These are phyloP conservation scores for Polyergus mexicanus DNA, from an alignment of 1,140 invertebrate species.

Conservation along the genomic window DNA sequence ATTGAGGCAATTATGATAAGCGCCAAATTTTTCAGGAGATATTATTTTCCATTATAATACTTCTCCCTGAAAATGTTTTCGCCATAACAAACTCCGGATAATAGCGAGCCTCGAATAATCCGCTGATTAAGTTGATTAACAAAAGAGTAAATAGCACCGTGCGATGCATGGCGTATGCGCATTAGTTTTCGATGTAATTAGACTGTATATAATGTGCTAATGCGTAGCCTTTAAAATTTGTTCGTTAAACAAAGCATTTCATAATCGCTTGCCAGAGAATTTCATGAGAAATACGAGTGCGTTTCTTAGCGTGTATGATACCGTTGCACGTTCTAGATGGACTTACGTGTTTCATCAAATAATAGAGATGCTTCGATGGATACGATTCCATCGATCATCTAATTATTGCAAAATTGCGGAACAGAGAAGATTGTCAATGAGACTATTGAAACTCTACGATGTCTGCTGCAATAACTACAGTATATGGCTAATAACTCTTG, in stretches of 20 bases:
- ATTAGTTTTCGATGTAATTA: constrained; percentile 54
- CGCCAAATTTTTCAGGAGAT: constrained; percentile 34
- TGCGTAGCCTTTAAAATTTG: not conserved
- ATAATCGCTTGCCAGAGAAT: not conserved
- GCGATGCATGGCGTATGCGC: not conserved
- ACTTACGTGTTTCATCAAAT: constrained; percentile 25
- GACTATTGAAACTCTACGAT: constrained; percentile 28
- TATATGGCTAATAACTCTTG: constrained; percentile 49
- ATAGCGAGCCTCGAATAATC: constrained; percentile 33
- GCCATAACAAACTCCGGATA: constrained; percentile 35
- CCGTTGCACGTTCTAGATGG: not conserved
- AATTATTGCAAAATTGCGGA: constrained; percentile 33
- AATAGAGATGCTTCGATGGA: constrained; percentile 21
- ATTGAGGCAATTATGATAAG: constrained; percentile 36
- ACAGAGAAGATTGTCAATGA: constrained; percentile 40
- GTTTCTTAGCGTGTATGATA: not conserved
- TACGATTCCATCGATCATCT: constrained; percentile 47
- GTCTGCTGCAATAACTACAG: constrained; percentile 33
- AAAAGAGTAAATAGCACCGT: constrained; percentile 31
- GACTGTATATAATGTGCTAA: not conserved
- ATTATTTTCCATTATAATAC: constrained; percentile 57
- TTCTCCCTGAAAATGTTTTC: constrained; percentile 21
- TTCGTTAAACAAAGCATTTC: not conserved
- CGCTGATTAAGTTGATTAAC: constrained; percentile 53
- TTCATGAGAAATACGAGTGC: not conserved